These are phyloP conservation scores for Dryadula phaetusa DNA, from an alignment of 2,888 invertebrate species.

Conservation along the genomic window DNA sequence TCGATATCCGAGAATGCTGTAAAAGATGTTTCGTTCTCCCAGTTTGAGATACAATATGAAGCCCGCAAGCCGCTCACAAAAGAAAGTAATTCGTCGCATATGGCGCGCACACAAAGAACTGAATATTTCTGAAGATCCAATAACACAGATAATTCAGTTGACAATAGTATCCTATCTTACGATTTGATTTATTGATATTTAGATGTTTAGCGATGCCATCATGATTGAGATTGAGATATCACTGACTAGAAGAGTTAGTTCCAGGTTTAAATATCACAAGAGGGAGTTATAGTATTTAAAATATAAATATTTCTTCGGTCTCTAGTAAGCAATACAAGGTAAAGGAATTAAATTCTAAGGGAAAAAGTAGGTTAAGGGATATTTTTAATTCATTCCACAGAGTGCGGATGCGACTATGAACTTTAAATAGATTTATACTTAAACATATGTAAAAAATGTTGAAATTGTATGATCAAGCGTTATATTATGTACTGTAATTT, in stretches of 20 bases:
- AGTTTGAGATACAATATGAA: constrained; percentile 59
- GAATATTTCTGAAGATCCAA: constrained; percentile 56
- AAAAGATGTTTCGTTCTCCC: constrained; percentile 55
- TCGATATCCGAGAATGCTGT: constrained; percentile 52
- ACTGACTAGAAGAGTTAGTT: background rate
- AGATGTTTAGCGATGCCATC: background rate
- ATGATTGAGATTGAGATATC: background rate
- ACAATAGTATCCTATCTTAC: constrained; percentile 45
- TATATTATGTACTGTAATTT: too few relatives aligned
- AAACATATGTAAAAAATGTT: too few relatives aligned
- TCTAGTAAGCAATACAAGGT: too few relatives aligned
- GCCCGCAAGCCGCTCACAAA: constrained; percentile 56
- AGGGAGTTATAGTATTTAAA: background rate
- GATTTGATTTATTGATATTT: constrained; percentile 30
- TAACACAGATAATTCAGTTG: constrained; percentile 46
- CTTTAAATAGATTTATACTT: too few relatives aligned
- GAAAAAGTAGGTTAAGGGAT: too few relatives aligned
- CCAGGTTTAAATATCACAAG: background rate
- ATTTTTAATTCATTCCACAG: too few relatives aligned
- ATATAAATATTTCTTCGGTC: too few relatives aligned
- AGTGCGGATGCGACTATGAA: too few relatives aligned
- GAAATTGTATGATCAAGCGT: too few relatives aligned
- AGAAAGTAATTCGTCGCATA: constrained; percentile 69
- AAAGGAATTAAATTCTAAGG: too few relatives aligned
- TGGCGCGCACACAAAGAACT: constrained; percentile 63